Evolutionary conservation across 2,888 invertebrate species (phyloP), one percentile per base, ranked within the genome.

Genomic region (Amblyjoppa fuscipennis): DNA sequence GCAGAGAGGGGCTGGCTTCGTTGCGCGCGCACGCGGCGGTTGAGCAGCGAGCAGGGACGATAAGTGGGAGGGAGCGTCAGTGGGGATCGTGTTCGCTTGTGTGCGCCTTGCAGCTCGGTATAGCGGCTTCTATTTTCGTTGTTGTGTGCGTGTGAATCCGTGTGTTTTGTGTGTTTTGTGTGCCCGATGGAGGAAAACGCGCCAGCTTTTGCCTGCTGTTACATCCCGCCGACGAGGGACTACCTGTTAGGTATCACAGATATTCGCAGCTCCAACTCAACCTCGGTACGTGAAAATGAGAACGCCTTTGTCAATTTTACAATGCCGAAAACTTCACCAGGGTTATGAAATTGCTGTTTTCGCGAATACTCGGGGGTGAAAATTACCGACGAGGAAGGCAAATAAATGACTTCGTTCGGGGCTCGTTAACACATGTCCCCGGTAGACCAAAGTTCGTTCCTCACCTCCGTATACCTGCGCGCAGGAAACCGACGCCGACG

Each of bases 11-110:
- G 76, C 68, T 75, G 78, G 66, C 28, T 25, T 41, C 20, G 68
- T 1, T 86, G 88, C 88, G 88, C 87, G 88, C 88, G 88, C 87
- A 88, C 81, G 86, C 81, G 61, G 66, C 61, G 79, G 45, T 49
- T 73, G 31, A 34, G 25, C 51, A 76, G 28, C 61, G 69, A 25
- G 59, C 25, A 76, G 70, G 69, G 78, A 69, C 51, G 20, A 41
- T 25, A 16, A n/a, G 68, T 28, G 76, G 45, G 59, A n/a, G 41
- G 41, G 64, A 34, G 20, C 5, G 5, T 16, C n/a, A 51, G 76
- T 34, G 69, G 79, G 83, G 85, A 81, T 25, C 77, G 73, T 49
- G 45, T 49, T 16, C 45, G 45, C 45, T 16, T 49, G 56, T 53
- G 53, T 78, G 68, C 53, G 59, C 61, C 61, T 25, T 45, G 9